Conservation (phyloP, 2,888 invertebrate genomes). For the Patella ulyssiponensis region DNA sequence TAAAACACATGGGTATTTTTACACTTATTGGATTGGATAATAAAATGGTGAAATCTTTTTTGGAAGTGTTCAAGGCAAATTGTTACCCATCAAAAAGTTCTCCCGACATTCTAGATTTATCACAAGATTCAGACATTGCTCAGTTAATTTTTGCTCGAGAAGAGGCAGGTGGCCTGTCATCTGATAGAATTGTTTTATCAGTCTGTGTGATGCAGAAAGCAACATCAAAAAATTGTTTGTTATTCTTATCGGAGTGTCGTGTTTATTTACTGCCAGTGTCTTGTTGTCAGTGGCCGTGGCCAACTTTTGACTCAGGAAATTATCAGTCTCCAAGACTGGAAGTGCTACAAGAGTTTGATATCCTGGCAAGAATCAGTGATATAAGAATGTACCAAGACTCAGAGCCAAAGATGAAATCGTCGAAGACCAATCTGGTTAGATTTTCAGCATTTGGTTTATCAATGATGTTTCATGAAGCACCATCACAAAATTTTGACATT, state of each 20-base stretch:
- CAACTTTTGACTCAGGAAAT: slow-evolving; percentile 58
- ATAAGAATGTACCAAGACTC: slow-evolving; percentile 52
- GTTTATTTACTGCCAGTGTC: slow-evolving; percentile 62
- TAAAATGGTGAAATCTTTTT: slow-evolving; percentile 56
- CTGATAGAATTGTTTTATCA: slow-evolving; percentile 54
- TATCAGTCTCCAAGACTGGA: slow-evolving; percentile 52
- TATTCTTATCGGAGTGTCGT: slow-evolving; percentile 62
- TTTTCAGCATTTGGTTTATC: slow-evolving; percentile 49
- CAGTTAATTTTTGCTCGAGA: slow-evolving; percentile 51
- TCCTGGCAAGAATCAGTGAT: slow-evolving; percentile 59
- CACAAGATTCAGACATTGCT: slow-evolving; percentile 53
- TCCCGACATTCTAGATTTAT: slow-evolving; percentile 49
- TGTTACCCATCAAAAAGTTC: slow-evolving; percentile 11
- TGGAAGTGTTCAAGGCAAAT: slow-evolving; percentile 16
- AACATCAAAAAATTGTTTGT: slow-evolving; percentile 42
- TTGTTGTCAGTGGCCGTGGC: slow-evolving; percentile 60
- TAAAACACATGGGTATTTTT: slow-evolving; percentile 64
- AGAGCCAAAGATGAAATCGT: not conserved
- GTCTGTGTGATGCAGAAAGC: slow-evolving; percentile 44
- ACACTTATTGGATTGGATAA: slow-evolving; percentile 58
- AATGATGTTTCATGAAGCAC: slow-evolving; percentile 50
- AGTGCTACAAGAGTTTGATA: slow-evolving; percentile 60
- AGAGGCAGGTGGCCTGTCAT: slow-evolving; percentile 52
- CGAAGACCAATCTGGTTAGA: slow-evolving; percentile 27
- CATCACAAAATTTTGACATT: slow-evolving; percentile 49